Conservation (phyloP, 2,797 vertebrate species). For the Aselliscus stoliczkanus region DNA sequence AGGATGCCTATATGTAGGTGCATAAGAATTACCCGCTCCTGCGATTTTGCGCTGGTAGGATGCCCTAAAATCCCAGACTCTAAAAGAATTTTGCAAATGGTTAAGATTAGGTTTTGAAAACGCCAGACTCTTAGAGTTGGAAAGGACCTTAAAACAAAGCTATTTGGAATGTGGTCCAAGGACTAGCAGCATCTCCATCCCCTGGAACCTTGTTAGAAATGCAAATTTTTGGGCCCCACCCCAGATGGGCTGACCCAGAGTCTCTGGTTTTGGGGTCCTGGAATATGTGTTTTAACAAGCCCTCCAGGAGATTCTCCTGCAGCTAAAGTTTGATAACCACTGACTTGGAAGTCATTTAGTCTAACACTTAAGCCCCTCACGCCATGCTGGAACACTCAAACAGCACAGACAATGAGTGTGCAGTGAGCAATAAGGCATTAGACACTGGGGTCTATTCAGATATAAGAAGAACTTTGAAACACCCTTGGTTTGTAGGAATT, state of each 20-base stretch:
- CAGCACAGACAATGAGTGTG: not conserved
- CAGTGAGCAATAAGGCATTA: not conserved
- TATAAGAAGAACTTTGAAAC: not conserved
- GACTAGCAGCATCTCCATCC: not conserved
- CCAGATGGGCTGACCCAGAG: not conserved
- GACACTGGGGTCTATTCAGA: not conserved
- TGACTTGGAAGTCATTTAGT: not conserved
- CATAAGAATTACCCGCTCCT: rapidly evolving
- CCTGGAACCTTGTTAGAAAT: not conserved
- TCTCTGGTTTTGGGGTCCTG: not conserved
- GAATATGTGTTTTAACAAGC: not conserved
- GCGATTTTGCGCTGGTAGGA: not conserved
- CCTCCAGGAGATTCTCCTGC: not conserved
- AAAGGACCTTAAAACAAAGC: not conserved
- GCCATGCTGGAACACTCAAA: not conserved
- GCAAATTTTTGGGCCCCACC: not conserved
- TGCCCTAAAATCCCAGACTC: not conserved
- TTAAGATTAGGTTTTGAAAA: not conserved
- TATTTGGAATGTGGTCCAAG: not conserved
- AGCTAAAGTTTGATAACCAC: not conserved
- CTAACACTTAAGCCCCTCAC: not conserved
- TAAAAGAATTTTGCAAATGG: not conserved
- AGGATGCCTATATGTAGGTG: not conserved
- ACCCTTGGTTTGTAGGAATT: not conserved
- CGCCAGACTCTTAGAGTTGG: not conserved